Evolutionary conservation across 2,888 invertebrate species (phyloP), one percentile per base, ranked within the genome.

Genomic region (Sisyra terminalis): DNA sequence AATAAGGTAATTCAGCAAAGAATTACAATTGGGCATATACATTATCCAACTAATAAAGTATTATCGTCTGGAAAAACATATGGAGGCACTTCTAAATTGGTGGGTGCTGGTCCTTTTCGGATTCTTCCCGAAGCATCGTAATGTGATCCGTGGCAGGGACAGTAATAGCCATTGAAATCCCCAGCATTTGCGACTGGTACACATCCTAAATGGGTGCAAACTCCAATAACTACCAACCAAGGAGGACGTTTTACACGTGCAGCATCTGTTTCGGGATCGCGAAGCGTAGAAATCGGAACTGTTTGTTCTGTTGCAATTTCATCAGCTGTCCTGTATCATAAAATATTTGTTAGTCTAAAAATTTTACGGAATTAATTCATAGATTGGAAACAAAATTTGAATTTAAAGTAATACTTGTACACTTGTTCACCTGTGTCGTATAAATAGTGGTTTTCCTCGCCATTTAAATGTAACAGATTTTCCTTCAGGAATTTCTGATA

Each of bases 131-230:
- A 89, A 0, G 87, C 86, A 63, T 98, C 98, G 61, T 98, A 98
- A 63, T 99, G 98, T 32, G 96, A 96, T 29, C 98, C 98, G 60
- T 98, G 98, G 67, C 98, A 98, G 1, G 98, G 98, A 57, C 98
- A 98, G 66, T 96, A 98, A 63, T 96, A 99, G 39, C 98, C 98
- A 17, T 93, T 93, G 59, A 74, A 97, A 54, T 96, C 94, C 41
- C 89, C 89, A 43, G 89, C 75, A 61, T 89, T 86, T 14, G 93
- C 85, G 47, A 98, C 86, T 24, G 98, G 98, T 45, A 98, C 94
- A 66, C 98, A 98, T 42, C 98, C 94, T 52, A 96, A 70, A 65
- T 96, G 94, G 40, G 94, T 96, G 70, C 94, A 96, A 1, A 98
- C 89, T 11, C 98, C 98, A 47, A 99, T 68, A 1, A 97, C 78